Evolutionary conservation across 2,797 vertebrate species (phyloP).

Genomic region (Alectoris magna): DNA sequence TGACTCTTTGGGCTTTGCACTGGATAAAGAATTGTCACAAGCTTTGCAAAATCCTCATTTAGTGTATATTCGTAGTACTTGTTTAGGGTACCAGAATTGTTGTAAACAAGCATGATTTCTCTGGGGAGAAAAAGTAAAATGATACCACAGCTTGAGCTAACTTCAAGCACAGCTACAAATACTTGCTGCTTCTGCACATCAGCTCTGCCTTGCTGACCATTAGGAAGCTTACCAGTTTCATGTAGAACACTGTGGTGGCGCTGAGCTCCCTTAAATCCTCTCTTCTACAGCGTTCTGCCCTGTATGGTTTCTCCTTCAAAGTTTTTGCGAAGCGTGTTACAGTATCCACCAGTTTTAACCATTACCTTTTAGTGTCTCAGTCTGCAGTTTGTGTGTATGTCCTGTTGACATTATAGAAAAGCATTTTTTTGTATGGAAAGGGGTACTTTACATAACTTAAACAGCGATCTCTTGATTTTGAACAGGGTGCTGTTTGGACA

Average conservation of each 20-base stretch:
- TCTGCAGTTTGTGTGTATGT: neutral
- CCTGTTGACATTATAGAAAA: neutral
- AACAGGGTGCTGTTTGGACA: slow-evolving; percentile 97
- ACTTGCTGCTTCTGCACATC: neutral
- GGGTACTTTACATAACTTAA: neutral
- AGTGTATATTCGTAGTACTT: neutral
- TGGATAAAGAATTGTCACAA: neutral
- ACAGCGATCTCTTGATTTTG: slow-evolving; percentile 34
- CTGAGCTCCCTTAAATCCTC: neutral
- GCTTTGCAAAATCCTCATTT: neutral
- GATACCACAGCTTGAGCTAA: neutral
- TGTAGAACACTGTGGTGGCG: neutral
- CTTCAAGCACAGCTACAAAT: neutral
- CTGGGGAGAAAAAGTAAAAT: neutral
- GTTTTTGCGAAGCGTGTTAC: neutral
- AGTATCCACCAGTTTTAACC: neutral
- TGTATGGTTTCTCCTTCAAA: neutral
- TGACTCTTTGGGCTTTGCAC: neutral
- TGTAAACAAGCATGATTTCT: neutral
- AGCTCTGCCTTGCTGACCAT: neutral
- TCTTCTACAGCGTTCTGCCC: neutral
- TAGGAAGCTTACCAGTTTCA: neutral
- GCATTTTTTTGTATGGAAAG: neutral
- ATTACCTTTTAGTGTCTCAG: neutral
- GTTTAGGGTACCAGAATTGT: neutral